phyloP scores from a whole-genome alignment of 2,113 vertebrate genomes.

The Cottus gobio region DNA sequence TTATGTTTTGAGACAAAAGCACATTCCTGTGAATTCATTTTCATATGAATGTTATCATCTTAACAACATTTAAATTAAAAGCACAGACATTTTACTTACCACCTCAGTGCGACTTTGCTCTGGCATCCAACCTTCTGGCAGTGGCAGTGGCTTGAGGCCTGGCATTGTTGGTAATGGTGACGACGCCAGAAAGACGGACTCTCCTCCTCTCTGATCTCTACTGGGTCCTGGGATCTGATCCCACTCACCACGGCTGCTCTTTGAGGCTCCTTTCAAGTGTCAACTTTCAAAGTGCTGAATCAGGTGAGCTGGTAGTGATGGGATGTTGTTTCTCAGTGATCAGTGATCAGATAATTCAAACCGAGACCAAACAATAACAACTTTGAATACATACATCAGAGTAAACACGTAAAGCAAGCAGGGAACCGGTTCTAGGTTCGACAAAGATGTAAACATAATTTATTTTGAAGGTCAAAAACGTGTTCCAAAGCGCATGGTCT shows the following conservation, averaged over 20 bases:
- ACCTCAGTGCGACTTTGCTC: conserved; percentile 47
- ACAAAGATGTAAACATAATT: no score
- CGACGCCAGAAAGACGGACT: background rate
- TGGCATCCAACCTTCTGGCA: conserved; percentile 19
- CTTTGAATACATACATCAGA: no score
- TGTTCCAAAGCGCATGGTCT: no score
- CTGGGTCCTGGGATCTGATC: background rate
- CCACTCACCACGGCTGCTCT: background rate
- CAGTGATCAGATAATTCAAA: no score
- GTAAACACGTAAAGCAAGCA: no score
- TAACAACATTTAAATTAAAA: background rate
- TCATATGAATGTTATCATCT: no score
- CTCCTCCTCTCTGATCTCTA: background rate
- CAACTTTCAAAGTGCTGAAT: conserved; percentile 73
- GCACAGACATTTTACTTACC: conserved; percentile 23
- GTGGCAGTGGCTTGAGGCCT: conserved; percentile 32
- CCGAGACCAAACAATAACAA: no score
- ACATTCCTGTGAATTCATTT: no score
- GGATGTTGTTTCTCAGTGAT: conserved; percentile 7
- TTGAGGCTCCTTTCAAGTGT: conserved; percentile 76
- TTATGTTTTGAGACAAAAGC: no score
- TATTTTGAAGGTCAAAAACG: no score
- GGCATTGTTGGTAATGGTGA: conserved; percentile 19
- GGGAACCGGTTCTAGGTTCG: no score
- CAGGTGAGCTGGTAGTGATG: background rate